Conservation (phyloP, 30 jellyfish, hydroid and myxozoan genomes). For the Hydractinia symbiolongicarpus region DNA sequence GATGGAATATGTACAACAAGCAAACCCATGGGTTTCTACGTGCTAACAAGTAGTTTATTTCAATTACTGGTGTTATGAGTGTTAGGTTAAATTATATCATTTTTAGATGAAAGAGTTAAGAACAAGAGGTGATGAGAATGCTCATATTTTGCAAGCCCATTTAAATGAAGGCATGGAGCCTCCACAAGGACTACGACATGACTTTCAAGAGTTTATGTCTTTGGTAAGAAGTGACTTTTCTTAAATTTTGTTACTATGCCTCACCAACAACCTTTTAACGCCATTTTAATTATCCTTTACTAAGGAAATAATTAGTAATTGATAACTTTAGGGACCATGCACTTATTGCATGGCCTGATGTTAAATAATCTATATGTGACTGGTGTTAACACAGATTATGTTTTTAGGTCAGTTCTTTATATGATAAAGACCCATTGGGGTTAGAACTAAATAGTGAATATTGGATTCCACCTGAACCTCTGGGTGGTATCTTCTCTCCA, state of each 20-base stretch:
- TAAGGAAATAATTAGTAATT: too few species aligned
- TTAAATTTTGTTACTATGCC: background rate
- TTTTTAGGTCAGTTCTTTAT: constrained; percentile 53
- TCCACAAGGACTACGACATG: constrained; percentile 73
- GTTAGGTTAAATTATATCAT: background rate
- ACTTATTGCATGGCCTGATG: too few species aligned
- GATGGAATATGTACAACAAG: too few species aligned
- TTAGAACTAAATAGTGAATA: constrained; percentile 56
- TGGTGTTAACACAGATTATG: background rate
- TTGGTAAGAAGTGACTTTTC: constrained; percentile 43
- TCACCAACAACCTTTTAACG: too few species aligned
- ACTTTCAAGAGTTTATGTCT: constrained; percentile 56
- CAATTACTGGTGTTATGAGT: background rate
- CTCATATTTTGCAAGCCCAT: constrained; percentile 72
- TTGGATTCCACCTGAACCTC: constrained; percentile 86
- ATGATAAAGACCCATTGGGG: constrained; percentile 51
- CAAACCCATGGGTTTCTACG: background rate
- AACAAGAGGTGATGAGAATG: constrained; percentile 85
- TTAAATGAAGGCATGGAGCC: constrained; percentile 58
- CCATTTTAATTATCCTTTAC: too few species aligned
- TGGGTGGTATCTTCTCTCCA: constrained; percentile 75
- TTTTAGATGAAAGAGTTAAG: constrained; percentile 75
- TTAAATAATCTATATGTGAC: background rate
- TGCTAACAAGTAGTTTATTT: background rate
- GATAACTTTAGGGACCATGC: too few species aligned